phyloP scores from a whole-genome alignment of 2,113 vertebrate genomes.

The Natator depressus region DNA sequence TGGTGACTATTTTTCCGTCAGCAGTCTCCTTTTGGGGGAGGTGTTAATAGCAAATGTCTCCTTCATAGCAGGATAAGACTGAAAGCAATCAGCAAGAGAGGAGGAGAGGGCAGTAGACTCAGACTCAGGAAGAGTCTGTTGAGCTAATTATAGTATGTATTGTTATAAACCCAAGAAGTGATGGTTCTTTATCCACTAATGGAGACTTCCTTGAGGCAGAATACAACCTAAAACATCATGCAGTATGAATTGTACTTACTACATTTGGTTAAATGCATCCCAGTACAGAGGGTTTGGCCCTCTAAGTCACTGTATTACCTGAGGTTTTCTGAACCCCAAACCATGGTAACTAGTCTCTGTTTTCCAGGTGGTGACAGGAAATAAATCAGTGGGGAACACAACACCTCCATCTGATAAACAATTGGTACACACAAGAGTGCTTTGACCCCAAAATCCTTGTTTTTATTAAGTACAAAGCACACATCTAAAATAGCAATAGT shows the following conservation, averaged over 20 bases:
- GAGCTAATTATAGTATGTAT: background rate
- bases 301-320: background rate
- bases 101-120: fast-evolving
- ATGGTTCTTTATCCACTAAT: background rate
- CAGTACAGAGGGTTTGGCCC: background rate
- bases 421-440: too few relatives aligned
- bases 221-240: background rate
- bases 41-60: background rate
- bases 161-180: background rate
- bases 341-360: too few relatives aligned
- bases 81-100: background rate
- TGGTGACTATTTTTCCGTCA: background rate
- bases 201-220: background rate
- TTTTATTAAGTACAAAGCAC: too few relatives aligned
- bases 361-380: too few relatives aligned
- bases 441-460: too few relatives aligned
- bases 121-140: background rate
- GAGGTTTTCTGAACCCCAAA: background rate
- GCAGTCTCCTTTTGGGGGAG: background rate
- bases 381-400: too few relatives aligned
- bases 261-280: background rate
- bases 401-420: too few relatives aligned
- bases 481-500: too few relatives aligned
- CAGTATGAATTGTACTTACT: background rate
- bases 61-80: background rate